These are phyloP conservation scores for Oithona nana DNA, from an alignment of 2,888 invertebrate genomes.

Conservation along the genomic window DNA sequence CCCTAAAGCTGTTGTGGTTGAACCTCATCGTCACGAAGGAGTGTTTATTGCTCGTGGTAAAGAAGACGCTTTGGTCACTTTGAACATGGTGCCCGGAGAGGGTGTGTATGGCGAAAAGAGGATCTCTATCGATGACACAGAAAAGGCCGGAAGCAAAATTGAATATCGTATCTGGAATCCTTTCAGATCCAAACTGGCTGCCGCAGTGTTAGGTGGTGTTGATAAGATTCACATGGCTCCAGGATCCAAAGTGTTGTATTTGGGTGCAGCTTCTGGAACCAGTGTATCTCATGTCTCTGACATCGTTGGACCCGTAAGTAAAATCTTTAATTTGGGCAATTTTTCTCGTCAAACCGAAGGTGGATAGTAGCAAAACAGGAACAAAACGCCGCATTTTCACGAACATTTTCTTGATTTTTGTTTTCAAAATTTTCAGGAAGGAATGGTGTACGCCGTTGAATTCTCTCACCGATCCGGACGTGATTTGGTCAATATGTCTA, in stretches of 20 bases:
- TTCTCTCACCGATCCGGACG: constrained; percentile 61
- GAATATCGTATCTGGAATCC: constrained; percentile 99
- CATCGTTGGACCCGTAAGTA: constrained; percentile 81
- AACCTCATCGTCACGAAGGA: constrained; percentile 87
- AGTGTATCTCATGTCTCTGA: constrained; percentile 98
- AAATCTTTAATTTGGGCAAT: no score
- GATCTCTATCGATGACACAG: constrained; percentile 68
- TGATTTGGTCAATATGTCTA: constrained; percentile 92
- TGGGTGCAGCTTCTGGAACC: constrained; percentile 96
- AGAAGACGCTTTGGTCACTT: constrained; percentile 88
- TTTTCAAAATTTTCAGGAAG: constrained; percentile 62
- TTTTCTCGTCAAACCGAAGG: no score
- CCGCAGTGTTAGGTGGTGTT: constrained; percentile 91
- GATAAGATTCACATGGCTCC: constrained; percentile 92
- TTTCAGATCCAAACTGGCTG: constrained; percentile 93
- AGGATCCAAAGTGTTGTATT: constrained; percentile 80
- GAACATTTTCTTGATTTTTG: no score
- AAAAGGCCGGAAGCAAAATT: constrained; percentile 55
- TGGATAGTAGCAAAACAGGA: no score
- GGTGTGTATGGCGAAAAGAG: constrained; percentile 98
- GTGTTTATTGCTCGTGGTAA: constrained; percentile 95
- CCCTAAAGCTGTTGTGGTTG: constrained; percentile 79
- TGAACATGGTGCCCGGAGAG: constrained; percentile 85
- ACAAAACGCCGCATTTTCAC: no score
- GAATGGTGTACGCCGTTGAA: constrained; percentile 94